Percentiles rank a stretch among this genome's conserved stretches.
Conservation (phyloP, 1,140 invertebrate species). For the Ericerus pela region DNA sequence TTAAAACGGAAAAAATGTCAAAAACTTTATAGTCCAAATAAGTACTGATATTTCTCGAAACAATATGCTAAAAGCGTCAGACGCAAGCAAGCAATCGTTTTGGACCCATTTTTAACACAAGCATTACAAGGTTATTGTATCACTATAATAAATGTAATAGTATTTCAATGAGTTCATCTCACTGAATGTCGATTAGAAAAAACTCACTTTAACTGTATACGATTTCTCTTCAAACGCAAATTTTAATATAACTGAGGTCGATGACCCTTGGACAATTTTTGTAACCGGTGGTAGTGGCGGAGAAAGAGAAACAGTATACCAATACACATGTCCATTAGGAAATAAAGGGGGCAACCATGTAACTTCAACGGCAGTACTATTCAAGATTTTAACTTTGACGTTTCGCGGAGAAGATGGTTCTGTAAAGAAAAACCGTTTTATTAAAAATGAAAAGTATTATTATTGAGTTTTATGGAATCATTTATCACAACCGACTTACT, state of each 20-base stretch:
- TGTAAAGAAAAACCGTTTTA: constrained; percentile 24
- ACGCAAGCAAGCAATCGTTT: no score
- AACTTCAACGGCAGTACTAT: constrained; percentile 44
- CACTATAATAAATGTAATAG: background rate
- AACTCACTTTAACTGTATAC: background rate
- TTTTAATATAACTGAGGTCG: background rate
- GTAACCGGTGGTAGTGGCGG: constrained; percentile 37
- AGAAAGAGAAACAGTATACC: constrained; percentile 46
- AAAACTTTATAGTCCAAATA: no score
- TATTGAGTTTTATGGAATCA: background rate
- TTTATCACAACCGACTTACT: constrained; percentile 31
- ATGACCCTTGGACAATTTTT: constrained; percentile 21
- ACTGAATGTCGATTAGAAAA: background rate
- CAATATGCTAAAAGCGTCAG: no score
- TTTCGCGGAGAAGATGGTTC: constrained; percentile 48
- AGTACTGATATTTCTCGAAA: no score
- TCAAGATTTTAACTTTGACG: constrained; percentile 44
- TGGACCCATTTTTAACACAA: no score
- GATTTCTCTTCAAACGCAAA: background rate
- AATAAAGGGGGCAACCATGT: constrained; percentile 46
- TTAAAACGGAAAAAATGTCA: no score
- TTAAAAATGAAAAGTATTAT: constrained; percentile 10
- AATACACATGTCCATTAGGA: constrained; percentile 44
- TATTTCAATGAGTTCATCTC: background rate
- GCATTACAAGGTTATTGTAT: no score